Evolutionary conservation across 2,113 vertebrate species (phyloP), one percentile per base, ranked within the genome.

Genomic region (Xiphorhynchus elegans): DNA sequence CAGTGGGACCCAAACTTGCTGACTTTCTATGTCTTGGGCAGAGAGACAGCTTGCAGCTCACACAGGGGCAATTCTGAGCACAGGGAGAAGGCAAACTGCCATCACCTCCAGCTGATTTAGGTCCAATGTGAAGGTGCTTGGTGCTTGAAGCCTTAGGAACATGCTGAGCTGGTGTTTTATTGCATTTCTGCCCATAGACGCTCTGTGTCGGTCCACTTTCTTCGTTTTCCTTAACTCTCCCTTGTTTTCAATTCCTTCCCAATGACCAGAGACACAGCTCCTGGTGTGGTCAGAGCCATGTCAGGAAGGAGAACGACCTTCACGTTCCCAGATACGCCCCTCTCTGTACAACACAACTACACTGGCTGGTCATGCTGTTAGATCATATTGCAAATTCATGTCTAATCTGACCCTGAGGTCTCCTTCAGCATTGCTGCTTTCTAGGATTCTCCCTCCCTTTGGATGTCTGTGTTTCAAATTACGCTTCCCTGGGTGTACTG

Each of bases 401-500:
- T 94, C 95, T 93, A 84, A 90, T 88, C 75, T 96, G 95, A 97
- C 93, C 95, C 80, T 72, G 88, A 96, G 96, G 87, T 96, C 96
- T 89, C 73, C 60, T 94, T 80, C 76, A 84, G 88, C 76, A 47
- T 46, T 87, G 92, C 64, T 90, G 85, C 90, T 97, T 96, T 97
- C 90, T 94, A 97, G 96, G 95, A 96, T 96, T 97, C 92, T 96
- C 93, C 64, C 60, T 96, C 79, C 63, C 80, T 90, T 95, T 94
- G 90, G 84, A 90, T 78, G 66, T 93, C 72, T 90, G 83, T 96
- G 96, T 96, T 96, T 96, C 96, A 89, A 95, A 95, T 97, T 95
- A 96, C 68, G 0, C 87, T 96, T 96, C 92, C 83, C 73, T 81
- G 85, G 44, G 56, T 95, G 69, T 93, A 94, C 90, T 84, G 69